A percentile compares a stretch with the other conserved stretches of the same genome.
phyloP scores from a whole-genome alignment of 2,797 vertebrate species.

The Manis javanica region DNA sequence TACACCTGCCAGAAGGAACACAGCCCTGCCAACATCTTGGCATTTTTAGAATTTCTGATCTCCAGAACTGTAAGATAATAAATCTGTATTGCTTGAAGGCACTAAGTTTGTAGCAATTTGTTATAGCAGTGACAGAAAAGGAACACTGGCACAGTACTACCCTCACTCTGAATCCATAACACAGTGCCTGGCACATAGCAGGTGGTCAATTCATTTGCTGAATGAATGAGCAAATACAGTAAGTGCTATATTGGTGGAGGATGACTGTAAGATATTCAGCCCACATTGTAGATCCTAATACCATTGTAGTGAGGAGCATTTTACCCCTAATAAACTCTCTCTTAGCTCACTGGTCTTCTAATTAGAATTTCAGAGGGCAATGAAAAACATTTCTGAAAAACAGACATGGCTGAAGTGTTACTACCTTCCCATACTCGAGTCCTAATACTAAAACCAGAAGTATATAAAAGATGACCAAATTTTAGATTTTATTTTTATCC shows the following conservation, averaged over 20 bases:
- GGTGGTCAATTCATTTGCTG: background rate
- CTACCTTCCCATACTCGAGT: background rate
- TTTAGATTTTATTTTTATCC: background rate
- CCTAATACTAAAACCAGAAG: background rate
- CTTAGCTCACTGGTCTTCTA: background rate
- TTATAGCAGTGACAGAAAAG: background rate
- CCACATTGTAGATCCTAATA: background rate
- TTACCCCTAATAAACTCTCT: background rate
- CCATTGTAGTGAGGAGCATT: background rate
- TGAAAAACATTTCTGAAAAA: background rate
- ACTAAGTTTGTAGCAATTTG: background rate
- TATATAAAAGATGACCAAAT: background rate
- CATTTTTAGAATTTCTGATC: background rate
- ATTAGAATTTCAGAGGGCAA: background rate
- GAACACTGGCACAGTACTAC: background rate
- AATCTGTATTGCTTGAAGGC: background rate
- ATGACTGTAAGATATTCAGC: background rate
- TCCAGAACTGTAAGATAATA: slow-evolving; percentile 2
- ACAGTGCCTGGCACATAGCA: background rate
- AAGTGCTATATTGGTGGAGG: background rate
- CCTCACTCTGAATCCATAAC: background rate
- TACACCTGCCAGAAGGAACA: background rate
- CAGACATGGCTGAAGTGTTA: background rate
- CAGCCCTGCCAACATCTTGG: background rate
- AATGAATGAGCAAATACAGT: background rate